Base-by-base conservation (phyloP, 2,888 invertebrate species). In the Parthenolecanium corni region DNA sequence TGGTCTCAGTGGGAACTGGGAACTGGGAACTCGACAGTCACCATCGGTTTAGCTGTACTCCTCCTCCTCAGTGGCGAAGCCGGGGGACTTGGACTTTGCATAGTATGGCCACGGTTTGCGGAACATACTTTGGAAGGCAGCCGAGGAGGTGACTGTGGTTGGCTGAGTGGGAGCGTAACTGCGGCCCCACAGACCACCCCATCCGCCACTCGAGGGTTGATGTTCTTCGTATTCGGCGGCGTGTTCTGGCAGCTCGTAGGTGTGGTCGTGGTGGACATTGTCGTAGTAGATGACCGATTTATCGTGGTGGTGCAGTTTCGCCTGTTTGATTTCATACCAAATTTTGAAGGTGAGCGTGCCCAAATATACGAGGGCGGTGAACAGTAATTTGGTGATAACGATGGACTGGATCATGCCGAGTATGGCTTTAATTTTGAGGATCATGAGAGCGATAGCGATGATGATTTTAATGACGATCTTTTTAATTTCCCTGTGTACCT, bases 401-500 rank as follows among this genome's bases (percentile, higher is more conserved):
- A 70, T 68, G 36, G 70, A 69, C 58, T 69, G 70, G 54, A 70
- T 68, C 44, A 68, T 69, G 66, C 68, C 67, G 31, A 70, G 66
- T 36, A 70, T 65, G 67, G 69, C 68, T 65, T 70, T 70, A 44
- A 70, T 68, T 65, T 70, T 70, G 49, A 68, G 67, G 62, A 70
- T 69, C 65, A 70, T 67, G 46, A 70, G 65, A 49, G 69, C 66
- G 52, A 69, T 68, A 42, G 70, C 67, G 54, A 70, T 67, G 64
- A 70, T 66, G 52, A 70, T 64, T 65, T 70, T 70, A 56, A 70
- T 65, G 52, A 70, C 66, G 52, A 70, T 69, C 62, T 69, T 69
- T 62, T 70, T 70, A 54, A 70, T 70, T 54, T 69, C 69, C 66
- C 69, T 70, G 52, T 68, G 68, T 52, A 70, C 69, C 66, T 70